Conservation (phyloP, 2,797 vertebrate species). For the Liparis tanakae region DNA sequence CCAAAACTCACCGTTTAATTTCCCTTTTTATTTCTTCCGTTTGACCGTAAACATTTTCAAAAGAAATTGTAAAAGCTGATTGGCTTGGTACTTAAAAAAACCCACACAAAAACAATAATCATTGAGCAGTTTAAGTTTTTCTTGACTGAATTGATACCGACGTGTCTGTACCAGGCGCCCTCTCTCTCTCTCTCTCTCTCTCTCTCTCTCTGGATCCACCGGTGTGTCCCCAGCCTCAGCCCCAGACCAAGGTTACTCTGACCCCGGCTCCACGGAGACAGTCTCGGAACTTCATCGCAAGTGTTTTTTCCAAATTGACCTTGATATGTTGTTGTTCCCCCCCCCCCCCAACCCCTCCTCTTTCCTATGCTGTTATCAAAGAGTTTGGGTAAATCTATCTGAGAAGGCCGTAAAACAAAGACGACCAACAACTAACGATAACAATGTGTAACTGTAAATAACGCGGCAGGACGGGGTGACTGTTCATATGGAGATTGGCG, state of each 20-base stretch:
- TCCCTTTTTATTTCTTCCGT: not conserved
- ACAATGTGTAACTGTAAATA: slow-evolving; percentile 75
- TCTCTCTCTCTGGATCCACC: slow-evolving; percentile 55
- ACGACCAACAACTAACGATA: slow-evolving; percentile 66
- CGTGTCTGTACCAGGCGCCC: slow-evolving; percentile 21
- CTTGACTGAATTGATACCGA: slow-evolving; percentile 41
- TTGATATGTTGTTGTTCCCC: slow-evolving; percentile 46
- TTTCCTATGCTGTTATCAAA: slow-evolving; percentile 71
- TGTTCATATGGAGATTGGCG: slow-evolving; percentile 39
- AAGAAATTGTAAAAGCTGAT: slow-evolving; percentile 45
- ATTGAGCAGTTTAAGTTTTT: slow-evolving; percentile 26
- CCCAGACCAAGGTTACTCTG: slow-evolving; percentile 73
- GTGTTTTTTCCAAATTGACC: slow-evolving; percentile 73
- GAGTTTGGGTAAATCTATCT: slow-evolving; percentile 67
- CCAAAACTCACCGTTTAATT: slow-evolving; percentile 33
- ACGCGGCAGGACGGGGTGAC: slow-evolving; percentile 56
- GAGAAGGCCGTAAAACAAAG: slow-evolving; percentile 75
- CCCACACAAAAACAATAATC: slow-evolving; percentile 2
- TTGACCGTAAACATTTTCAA: slow-evolving; percentile 21
- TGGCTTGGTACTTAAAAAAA: slow-evolving; percentile 19
- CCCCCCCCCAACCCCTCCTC: not conserved
- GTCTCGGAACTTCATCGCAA: slow-evolving; percentile 59
- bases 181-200: slow-evolving; percentile 16
- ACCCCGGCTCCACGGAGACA: slow-evolving; percentile 68
- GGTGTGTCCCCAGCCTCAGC: slow-evolving; percentile 68